These are phyloP conservation scores for Heliconius eleuchia DNA, from an alignment of 1,140 invertebrate genomes.

Conservation along the genomic window DNA sequence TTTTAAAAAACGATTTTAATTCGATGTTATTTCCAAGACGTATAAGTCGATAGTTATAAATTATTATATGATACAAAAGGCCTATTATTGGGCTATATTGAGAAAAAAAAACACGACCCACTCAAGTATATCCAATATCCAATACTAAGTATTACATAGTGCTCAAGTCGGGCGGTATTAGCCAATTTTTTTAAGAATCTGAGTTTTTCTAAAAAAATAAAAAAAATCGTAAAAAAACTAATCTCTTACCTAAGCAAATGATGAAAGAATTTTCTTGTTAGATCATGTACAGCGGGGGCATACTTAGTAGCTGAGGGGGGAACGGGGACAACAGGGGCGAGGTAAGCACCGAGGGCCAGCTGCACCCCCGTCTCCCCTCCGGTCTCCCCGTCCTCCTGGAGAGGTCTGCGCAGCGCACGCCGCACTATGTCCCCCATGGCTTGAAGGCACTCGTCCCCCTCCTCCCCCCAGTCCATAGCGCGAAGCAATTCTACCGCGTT, in stretches of 20 bases:
- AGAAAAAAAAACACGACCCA: too few species aligned
- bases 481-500: slow-evolving; percentile 59
- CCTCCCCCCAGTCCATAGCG: slow-evolving; percentile 64
- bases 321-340: slow-evolving; percentile 55
- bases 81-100: too few species aligned
- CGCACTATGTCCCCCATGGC: slow-evolving; percentile 43
- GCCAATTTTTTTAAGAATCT: too few species aligned
- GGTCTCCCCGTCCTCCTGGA: slow-evolving; percentile 13
- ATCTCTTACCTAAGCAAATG: slow-evolving; percentile 65
- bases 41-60: too few species aligned
- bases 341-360: slow-evolving; percentile 66
- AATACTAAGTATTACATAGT: too few species aligned
- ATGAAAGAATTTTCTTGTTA: slow-evolving; percentile 73
- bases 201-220: too few species aligned
- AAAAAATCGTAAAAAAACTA: neutral
- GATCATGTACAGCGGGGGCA: slow-evolving; percentile 64
- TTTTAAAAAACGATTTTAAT: too few species aligned
- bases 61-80: too few species aligned
- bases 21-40: too few species aligned
- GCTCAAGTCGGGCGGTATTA: too few species aligned
- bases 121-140: too few species aligned
- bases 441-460: slow-evolving; percentile 57
- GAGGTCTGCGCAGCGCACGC: slow-evolving; percentile 34
- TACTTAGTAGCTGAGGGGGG: slow-evolving; percentile 46
- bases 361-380: slow-evolving; percentile 47